Conservation (phyloP, 2,888 invertebrate genomes). For the Nemoura dubitans region DNA sequence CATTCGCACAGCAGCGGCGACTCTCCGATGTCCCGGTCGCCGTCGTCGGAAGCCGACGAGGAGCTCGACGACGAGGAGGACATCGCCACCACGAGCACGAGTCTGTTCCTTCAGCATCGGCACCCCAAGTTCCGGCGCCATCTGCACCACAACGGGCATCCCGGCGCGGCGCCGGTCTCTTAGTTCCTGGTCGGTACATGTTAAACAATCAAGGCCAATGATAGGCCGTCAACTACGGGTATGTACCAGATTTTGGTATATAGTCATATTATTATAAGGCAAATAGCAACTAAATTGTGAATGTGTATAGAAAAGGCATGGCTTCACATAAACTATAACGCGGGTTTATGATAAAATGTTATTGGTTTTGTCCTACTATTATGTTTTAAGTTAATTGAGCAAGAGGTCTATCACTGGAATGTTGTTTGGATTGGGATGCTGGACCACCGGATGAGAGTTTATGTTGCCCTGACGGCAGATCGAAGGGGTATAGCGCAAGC, state of each 20-base stretch:
- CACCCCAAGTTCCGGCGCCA: constrained; percentile 52
- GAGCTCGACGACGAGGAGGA: constrained; percentile 66
- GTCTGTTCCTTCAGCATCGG: constrained; percentile 63
- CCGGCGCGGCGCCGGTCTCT: constrained; percentile 45
- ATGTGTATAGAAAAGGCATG: constrained; percentile 5
- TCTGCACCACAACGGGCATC: constrained; percentile 38
- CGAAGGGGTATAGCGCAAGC: neutral
- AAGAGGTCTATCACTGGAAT: constrained; percentile 8
- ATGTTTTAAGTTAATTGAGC: constrained; percentile 26
- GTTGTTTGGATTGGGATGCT: neutral
- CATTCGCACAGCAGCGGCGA: constrained; percentile 63
- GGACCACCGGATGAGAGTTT: neutral
- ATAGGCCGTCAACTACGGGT: constrained; percentile 49
- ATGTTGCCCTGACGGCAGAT: neutral
- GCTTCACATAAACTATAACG: neutral
- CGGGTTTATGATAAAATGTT: constrained; percentile 7
- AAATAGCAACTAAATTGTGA: constrained; percentile 16
- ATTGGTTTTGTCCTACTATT: constrained; percentile 14
- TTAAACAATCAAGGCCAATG: constrained; percentile 41
- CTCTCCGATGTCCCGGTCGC: constrained; percentile 59
- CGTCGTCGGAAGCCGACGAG: constrained; percentile 61
- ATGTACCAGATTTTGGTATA: constrained; percentile 49
- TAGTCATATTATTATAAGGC: constrained; percentile 46
- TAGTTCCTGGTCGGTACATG: constrained; percentile 43
- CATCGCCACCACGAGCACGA: constrained; percentile 62